Evolutionary conservation across 1,140 invertebrate genomes (phyloP), one percentile per base, ranked within the genome.

Genomic region (Babylonia areolata): DNA sequence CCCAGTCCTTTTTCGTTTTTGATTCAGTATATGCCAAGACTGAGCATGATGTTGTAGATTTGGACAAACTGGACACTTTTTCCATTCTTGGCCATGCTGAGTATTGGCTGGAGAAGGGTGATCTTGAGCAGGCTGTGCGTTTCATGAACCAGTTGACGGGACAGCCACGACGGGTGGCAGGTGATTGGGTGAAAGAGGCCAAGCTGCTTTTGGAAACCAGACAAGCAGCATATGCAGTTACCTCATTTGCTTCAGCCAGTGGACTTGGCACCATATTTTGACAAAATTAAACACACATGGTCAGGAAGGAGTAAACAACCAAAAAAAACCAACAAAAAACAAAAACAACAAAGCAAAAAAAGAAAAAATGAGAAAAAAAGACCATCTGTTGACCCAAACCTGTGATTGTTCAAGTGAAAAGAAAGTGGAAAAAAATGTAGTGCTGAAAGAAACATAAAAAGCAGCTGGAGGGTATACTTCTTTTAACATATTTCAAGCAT

Each of bases 141-240:
- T 99, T 98, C 93, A 97, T 99, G 95, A 98, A 98, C 92, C 95
- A 99, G 69, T 94, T 99, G 37, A 95, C 96, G 91, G 98, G 98
- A 35, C 97, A 97, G 37, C 95, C 98, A 0, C 95, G 97, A 15
- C 95, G 95, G n/a, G 96, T 98, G 6, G 97, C 98, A 2, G 94
- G 93, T 71, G 96, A 97, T 89, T 99, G 98, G 98, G 96, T 98
- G 89, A 96, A 96, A 86, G 98, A 99, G 91, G 96, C 97, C 0
- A 96, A 96, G 82, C 95, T 97, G 31, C 96, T 97, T 88, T 95
- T 99, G 86, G 98, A 99, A 95, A 97, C 97, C n/a, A 96, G 97
- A 91, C 98, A 98, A 94, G 97, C 97, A 37, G 97, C 98, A 31
- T 96, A 97, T 90, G 96, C 97, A 3, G 94, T 99, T n/a, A 91